A percentile compares a stretch with the other conserved stretches of the same genome.
Conservation (phyloP, 1,140 invertebrate genomes). For the Apocrypta bakeri region DNA sequence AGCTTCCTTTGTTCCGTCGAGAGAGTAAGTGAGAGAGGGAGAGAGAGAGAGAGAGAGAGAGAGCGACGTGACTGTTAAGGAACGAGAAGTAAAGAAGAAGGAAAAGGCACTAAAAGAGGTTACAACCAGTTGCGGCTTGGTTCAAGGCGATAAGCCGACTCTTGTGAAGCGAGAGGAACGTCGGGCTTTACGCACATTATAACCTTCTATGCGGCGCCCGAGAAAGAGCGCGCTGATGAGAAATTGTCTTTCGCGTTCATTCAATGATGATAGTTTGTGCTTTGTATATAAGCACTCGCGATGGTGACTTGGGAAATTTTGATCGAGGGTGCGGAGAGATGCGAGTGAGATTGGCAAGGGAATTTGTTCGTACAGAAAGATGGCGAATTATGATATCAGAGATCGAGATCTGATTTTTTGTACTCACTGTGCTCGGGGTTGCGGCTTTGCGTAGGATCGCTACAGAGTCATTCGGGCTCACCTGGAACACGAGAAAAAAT, state of each 20-base stretch:
- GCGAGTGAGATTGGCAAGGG: neutral
- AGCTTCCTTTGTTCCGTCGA: neutral
- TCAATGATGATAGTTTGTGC: no score
- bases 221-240: neutral
- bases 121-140: neutral
- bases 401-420: conserved; percentile 22
- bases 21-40: neutral
- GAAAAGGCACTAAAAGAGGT: neutral
- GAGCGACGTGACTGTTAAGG: neutral
- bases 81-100: neutral
- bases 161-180: neutral
- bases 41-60: no score
- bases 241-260: neutral
- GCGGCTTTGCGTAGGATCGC: neutral
- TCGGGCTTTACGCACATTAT: neutral
- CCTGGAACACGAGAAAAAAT: neutral
- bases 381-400: neutral
- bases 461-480: neutral
- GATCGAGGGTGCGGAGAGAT: no score
- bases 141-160: conserved; percentile 10
- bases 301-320: no score
- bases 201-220: neutral
- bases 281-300: no score
- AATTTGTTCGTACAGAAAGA: neutral
- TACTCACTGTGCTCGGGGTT: neutral